Conservation (phyloP, 2,888 invertebrate genomes). For the Aphidoletes aphidimyza region DNA sequence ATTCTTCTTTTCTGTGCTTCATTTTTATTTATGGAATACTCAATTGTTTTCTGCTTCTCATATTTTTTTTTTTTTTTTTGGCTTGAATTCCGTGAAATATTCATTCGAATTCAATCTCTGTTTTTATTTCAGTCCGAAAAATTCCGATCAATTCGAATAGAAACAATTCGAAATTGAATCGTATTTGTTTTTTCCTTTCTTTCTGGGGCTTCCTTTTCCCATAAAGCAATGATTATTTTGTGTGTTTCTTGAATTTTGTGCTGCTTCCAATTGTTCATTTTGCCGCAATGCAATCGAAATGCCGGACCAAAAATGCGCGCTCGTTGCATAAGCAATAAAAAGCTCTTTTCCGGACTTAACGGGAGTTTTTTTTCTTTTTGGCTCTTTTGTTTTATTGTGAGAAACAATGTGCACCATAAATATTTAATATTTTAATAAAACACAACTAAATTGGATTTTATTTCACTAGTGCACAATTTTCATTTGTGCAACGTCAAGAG, state of each 20-base stretch:
- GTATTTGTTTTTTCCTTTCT: too few relatives aligned
- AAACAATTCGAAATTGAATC: not conserved
- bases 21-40: conserved; percentile 25
- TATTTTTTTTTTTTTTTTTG: not conserved
- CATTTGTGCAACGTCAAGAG: not conserved
- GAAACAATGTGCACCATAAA: conserved; percentile 53
- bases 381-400: not conserved
- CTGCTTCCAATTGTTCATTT: too few relatives aligned
- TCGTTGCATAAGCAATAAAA: not conserved
- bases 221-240: too few relatives aligned
- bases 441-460: conserved; percentile 46
- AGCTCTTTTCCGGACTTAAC: not conserved
- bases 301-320: too few relatives aligned
- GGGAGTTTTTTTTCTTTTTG: not conserved
- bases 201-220: too few relatives aligned
- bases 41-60: not conserved
- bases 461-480: conserved; percentile 22
- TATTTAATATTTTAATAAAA: conserved; percentile 54
- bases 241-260: too few relatives aligned
- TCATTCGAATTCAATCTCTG: not conserved
- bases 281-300: too few relatives aligned
- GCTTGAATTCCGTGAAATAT: not conserved
- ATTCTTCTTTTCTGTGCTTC: not conserved
- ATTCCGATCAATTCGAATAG: not conserved
- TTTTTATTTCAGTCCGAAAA: not conserved